phyloP scores from a whole-genome alignment of 1,140 invertebrate genomes.

The Leptinotarsa texana region DNA sequence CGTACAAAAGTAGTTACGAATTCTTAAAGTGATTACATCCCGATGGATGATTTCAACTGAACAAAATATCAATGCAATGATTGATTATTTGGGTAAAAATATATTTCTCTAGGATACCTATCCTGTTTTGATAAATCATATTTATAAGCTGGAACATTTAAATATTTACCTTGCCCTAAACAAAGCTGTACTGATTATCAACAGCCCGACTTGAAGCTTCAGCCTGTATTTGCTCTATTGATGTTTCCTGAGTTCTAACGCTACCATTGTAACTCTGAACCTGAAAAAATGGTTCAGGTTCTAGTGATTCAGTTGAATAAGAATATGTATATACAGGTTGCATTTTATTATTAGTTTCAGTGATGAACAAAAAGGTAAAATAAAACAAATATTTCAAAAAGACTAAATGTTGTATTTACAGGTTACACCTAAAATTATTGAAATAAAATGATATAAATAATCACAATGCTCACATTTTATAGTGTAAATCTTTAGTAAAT shows the following conservation, averaged over 20 bases:
- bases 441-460: conserved; percentile 30
- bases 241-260: conserved; percentile 59
- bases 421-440: conserved; percentile 36
- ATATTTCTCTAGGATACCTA: too few relatives aligned
- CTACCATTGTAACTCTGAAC: conserved; percentile 58
- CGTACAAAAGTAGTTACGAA: too few relatives aligned
- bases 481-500: background rate
- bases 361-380: conserved; percentile 29
- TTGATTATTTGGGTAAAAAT: too few relatives aligned
- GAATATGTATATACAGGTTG: background rate
- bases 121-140: too few relatives aligned
- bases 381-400: conserved; percentile 41
- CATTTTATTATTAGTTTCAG: background rate
- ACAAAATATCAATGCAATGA: too few relatives aligned
- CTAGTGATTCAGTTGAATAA: background rate
- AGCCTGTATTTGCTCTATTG: conserved; percentile 56
- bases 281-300: conserved; percentile 44
- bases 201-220: conserved; percentile 59
- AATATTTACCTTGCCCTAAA: conserved; percentile 49
- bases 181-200: conserved; percentile 70
- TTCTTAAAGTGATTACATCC: too few relatives aligned
- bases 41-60: too few relatives aligned
- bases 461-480: conserved; percentile 7
- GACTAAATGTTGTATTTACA: conserved; percentile 41
- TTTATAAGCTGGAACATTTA: background rate